Percentiles rank a stretch among this genome's conserved stretches.
Evolutionary conservation across 2,797 vertebrate genomes (phyloP).

Genomic region (Spinus pinus): DNA sequence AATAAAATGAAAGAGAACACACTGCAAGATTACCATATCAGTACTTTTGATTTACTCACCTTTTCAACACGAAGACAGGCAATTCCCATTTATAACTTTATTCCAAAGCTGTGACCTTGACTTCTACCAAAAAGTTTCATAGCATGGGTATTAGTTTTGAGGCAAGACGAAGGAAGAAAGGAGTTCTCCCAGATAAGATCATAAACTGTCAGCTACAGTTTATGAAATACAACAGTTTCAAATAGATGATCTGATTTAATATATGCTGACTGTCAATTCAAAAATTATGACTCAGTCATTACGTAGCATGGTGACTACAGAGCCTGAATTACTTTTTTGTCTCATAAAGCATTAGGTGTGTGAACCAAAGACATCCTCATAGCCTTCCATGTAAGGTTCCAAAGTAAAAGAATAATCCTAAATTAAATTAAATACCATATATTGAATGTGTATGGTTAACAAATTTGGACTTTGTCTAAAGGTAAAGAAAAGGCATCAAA

Average conservation of each 20-base stretch:
- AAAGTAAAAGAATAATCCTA: constrained; percentile 33
- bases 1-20: constrained; percentile 15
- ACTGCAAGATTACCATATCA: constrained; percentile 41
- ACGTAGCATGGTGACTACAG: background rate
- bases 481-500: background rate
- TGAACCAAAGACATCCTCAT: constrained; percentile 24
- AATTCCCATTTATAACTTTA: constrained; percentile 51
- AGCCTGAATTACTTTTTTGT: constrained; percentile 66
- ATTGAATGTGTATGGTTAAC: background rate
- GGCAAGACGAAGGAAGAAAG: constrained; percentile 9
- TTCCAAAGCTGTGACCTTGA: constrained; percentile 49
- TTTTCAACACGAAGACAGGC: background rate
- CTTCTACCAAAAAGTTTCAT: constrained; percentile 33
- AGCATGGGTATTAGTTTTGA: constrained; percentile 34
- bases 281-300: constrained; percentile 68
- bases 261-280: constrained; percentile 48
- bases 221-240: constrained; percentile 68
- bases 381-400: background rate
- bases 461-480: background rate
- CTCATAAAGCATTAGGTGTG: constrained; percentile 44
- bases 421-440: background rate
- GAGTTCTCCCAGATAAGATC: constrained; percentile 53
- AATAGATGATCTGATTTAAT: constrained; percentile 64
- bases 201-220: constrained; percentile 48
- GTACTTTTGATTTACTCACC: constrained; percentile 39